Percentiles rank a stretch among this genome's conserved stretches.
phyloP scores from a whole-genome alignment of 2,888 invertebrate genomes.

The Sialis lutaria region DNA sequence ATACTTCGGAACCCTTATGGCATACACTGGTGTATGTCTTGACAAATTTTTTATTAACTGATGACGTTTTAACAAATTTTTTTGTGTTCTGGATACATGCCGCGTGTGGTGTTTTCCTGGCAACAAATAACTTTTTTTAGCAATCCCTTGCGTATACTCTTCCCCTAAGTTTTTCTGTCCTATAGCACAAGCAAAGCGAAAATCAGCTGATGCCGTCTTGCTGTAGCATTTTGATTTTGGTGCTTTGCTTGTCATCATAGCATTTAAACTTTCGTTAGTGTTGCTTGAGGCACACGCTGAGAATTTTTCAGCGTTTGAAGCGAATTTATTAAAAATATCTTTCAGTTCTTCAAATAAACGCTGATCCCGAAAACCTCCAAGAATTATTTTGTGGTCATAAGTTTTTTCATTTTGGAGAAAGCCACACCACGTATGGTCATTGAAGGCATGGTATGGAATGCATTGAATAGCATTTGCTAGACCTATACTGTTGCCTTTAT shows the following conservation, averaged over 20 bases:
- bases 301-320: background rate
- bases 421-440: too few relatives aligned
- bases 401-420: too few relatives aligned
- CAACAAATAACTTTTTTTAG: too few relatives aligned
- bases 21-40: too few relatives aligned
- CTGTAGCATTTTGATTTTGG: background rate
- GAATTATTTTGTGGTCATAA: background rate
- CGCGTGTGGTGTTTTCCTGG: background rate
- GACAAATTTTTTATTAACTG: too few relatives aligned
- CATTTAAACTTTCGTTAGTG: background rate
- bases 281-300: background rate
- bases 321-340: background rate
- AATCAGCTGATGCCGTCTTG: too few relatives aligned
- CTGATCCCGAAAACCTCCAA: background rate
- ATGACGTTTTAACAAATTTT: too few relatives aligned
- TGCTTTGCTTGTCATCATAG: background rate
- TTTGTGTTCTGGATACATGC: too few relatives aligned
- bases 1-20: too few relatives aligned
- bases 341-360: background rate
- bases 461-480: background rate
- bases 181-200: too few relatives aligned
- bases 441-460: background rate
- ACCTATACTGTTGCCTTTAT: background rate
- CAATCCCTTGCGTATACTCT: too few relatives aligned
- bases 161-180: too few relatives aligned